These are phyloP conservation scores for Piezodorus guildinii DNA, from an alignment of 1,140 invertebrate species.

Conservation along the genomic window DNA sequence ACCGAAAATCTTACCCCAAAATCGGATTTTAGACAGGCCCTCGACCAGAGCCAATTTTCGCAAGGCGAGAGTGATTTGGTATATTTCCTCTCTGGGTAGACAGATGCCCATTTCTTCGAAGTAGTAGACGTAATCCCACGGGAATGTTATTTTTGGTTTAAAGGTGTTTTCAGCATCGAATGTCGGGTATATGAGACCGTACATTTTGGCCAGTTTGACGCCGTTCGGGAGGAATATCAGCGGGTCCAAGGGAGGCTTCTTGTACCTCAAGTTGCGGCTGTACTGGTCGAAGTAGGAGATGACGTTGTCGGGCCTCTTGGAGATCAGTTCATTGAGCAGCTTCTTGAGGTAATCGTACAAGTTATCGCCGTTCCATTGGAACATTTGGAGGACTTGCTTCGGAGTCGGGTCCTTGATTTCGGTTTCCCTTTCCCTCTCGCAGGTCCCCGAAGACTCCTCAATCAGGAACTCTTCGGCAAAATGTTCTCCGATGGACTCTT, in stretches of 20 bases:
- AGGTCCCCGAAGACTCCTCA: no score
- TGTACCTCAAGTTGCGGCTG: neutral
- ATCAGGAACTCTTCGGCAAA: no score
- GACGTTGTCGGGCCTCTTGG: neutral
- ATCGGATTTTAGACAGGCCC: slow-evolving; percentile 29
- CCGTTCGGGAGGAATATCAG: neutral
- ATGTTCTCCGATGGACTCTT: no score
- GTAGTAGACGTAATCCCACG: slow-evolving; percentile 28
- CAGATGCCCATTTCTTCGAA: slow-evolving; percentile 46
- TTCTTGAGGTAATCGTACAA: slow-evolving; percentile 1
- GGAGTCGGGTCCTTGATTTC: neutral
- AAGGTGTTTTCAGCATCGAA: no score
- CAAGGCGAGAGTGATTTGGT: slow-evolving; percentile 40
- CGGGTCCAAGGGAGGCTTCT: neutral
- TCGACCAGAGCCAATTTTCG: slow-evolving; percentile 29
- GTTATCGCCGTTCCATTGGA: neutral
- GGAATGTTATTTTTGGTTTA: neutral
- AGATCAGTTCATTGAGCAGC: neutral
- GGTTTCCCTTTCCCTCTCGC: no score
- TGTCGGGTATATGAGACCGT: neutral
- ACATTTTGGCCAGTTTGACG: neutral
- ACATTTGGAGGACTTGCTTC: neutral
- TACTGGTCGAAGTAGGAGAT: slow-evolving; percentile 6
- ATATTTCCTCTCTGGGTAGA: slow-evolving; percentile 46
- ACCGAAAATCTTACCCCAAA: slow-evolving; percentile 75